phyloP scores from a whole-genome alignment of 2,113 vertebrate species.

The Trichomycterus rosablanca region DNA sequence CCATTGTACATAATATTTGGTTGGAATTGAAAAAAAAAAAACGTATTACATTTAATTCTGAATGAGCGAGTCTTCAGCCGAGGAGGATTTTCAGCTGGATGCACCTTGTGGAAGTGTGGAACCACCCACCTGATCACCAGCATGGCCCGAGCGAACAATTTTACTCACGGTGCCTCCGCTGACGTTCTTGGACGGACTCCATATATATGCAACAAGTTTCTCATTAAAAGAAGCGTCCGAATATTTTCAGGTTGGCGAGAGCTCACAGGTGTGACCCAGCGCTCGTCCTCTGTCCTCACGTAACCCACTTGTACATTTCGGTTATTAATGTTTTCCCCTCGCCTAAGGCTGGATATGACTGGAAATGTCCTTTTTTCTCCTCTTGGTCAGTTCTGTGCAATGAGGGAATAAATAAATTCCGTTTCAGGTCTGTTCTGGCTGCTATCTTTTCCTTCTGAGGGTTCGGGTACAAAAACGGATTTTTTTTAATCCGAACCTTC shows the following conservation, averaged over 20 bases:
- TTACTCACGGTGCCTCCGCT: slow-evolving; percentile 21
- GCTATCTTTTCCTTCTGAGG: slow-evolving; percentile 43
- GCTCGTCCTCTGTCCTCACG: slow-evolving; percentile 77
- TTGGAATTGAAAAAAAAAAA: slow-evolving; percentile 40
- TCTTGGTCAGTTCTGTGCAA: too few relatives aligned
- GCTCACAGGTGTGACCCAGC: slow-evolving; percentile 78
- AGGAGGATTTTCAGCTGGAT: slow-evolving; percentile 5
- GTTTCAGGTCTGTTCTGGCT: slow-evolving; percentile 26
- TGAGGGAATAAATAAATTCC: slow-evolving; percentile 19
- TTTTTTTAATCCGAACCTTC: not conserved
- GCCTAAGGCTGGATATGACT: slow-evolving; percentile 97
- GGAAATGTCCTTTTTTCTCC: slow-evolving; percentile 73
- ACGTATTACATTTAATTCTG: slow-evolving; percentile 2
- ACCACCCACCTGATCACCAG: slow-evolving; percentile 55
- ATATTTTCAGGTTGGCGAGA: slow-evolving; percentile 72
- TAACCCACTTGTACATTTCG: slow-evolving; percentile 95
- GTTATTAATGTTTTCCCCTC: slow-evolving; percentile 98
- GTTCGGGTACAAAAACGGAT: slow-evolving; percentile 42
- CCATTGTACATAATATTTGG: slow-evolving; percentile 67
- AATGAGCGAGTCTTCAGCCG: slow-evolving; percentile 1
- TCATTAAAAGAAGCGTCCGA: slow-evolving; percentile 77
- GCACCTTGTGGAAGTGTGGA: slow-evolving; percentile 12
- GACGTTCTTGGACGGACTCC: slow-evolving; percentile 64
- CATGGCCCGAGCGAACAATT: slow-evolving; percentile 46
- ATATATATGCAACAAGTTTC: slow-evolving; percentile 96